Evolutionary conservation across 1,140 invertebrate genomes (phyloP), one percentile per base, ranked within the genome.

Genomic region (Hesperophylax magnus): DNA sequence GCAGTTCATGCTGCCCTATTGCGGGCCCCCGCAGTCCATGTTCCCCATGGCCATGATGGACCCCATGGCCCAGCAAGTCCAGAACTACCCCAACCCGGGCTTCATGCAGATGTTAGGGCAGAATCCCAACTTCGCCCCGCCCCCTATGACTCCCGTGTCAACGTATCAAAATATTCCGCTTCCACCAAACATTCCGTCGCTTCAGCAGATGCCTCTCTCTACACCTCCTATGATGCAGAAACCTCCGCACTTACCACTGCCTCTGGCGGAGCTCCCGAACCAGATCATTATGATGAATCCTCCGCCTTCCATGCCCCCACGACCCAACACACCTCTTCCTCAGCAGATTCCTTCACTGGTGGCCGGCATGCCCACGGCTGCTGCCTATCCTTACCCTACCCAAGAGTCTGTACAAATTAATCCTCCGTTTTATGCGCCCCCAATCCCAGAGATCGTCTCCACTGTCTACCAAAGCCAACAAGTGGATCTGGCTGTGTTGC

Each of bases 1-100:
- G n/a, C 67, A 77, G 22, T 83, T 78, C 72, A 80, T 78, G 71
- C 63, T 80, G 14, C 75, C 63, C 3, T 83, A 83, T 56, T 78
- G 77, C 54, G 53, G 34, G 20, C 69, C 78, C 2, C 78, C 79
- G 56, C 82, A 83, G 58, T 61, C 77, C 17, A 72, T 81, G 31
- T 83, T 80, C 78, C 67, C 82, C 15, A 69, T 79, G 71, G 53
- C 72, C 22, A n/a, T 67, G 18, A 78, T 82, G 47, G 76, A 77
- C 22, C 61, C 72, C 14, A 67, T 82, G 22, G 72, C 74, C 15
- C 80, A 60, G 7, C 80, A 61, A 20, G 75, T 24, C 47, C 56
- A 31, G 8, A 74, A 74, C 71, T 74, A 31, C n/a, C 27, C 52
- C 58, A 81, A 78, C 39, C 76, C 71, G 6, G 78, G 78, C 47